Evolutionary conservation across 2,888 invertebrate species (phyloP), one percentile per base, ranked within the genome.

Genomic region (Acanthosepion lycidas): DNA sequence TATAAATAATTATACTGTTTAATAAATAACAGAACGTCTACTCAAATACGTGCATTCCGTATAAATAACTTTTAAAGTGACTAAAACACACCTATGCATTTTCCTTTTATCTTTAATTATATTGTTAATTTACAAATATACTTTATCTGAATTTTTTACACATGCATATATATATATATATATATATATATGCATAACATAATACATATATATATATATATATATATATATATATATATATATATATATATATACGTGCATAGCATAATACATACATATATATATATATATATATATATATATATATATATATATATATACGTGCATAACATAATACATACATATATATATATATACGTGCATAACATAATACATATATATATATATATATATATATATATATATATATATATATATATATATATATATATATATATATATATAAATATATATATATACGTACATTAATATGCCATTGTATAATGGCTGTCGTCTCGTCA

Each of bases 361-460:
- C n/a, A n/a, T n/a, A n/a, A n/a, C n/a, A n/a, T n/a, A n/a, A n/a
- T n/a, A n/a, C n/a, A n/a, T n/a, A n/a, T n/a, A n/a, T n/a, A n/a
- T n/a, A 91, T 91, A 91, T 91, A 91, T 33, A 91, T 91, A 91
- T 33, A 91, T n/a, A 91, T 91, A 91, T 91, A 91, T 91, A 91
- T 91, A 91, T 91, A 91, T 91, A n/a, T 91, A 91, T 91, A 91
- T 91, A 91, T 91, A 91, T 91, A 91, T 91, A 91, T 91, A 91
- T 91, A 42, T 91, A 91, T 6, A 1, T 33, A 91, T 91, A 91
- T 91, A 91, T 1, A 91, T 91, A 91, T 1, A 91, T 91, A 91
- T 91, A 9, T 33, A n/a, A n/a, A n/a, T n/a, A n/a, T n/a, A n/a
- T n/a, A n/a, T n/a, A n/a, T n/a, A n/a, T n/a, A n/a, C n/a, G n/a